Percentiles rank a stretch among this genome's conserved stretches.
phyloP scores from a whole-genome alignment of 2,888 invertebrate species.

The Nymphalis c-album region DNA sequence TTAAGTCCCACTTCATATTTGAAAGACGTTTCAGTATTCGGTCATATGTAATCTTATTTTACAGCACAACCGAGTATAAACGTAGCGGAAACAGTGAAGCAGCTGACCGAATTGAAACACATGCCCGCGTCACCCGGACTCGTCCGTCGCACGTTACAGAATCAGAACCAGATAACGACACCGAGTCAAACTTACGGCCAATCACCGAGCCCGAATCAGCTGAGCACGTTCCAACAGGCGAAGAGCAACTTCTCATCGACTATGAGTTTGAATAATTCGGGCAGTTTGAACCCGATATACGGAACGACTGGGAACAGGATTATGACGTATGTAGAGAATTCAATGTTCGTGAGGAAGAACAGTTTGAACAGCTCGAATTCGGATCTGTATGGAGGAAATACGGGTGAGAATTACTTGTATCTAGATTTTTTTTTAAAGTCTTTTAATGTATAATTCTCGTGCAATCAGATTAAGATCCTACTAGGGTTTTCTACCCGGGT shows the following conservation, averaged over 20 bases:
- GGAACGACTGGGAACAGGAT: conserved; percentile 73
- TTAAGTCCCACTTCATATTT: too few relatives aligned
- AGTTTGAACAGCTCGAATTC: conserved; percentile 66
- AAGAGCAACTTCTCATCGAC: conserved; percentile 67
- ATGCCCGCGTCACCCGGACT: conserved; percentile 92
- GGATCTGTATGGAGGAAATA: conserved; percentile 58
- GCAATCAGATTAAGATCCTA: too few relatives aligned
- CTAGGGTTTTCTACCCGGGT: too few relatives aligned
- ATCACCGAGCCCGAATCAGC: conserved; percentile 44
- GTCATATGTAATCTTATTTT: conserved; percentile 30
- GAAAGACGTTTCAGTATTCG: too few relatives aligned
- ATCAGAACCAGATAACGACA: conserved; percentile 51
- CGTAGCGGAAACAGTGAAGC: conserved; percentile 93
- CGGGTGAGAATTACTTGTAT: conserved; percentile 45
- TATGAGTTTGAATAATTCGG: conserved; percentile 64
- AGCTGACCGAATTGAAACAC: conserved; percentile 91
- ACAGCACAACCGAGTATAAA: conserved; percentile 76
- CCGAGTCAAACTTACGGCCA: conserved; percentile 42
- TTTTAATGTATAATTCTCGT: too few relatives aligned
- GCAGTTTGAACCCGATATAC: conserved; percentile 75
- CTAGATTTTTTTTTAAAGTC: too few relatives aligned
- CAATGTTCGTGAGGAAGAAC: conserved; percentile 73
- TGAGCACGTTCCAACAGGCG: conserved; percentile 71
- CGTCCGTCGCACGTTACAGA: conserved; percentile 79
- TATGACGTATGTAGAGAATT: conserved; percentile 69